A percentile compares a stretch with the other conserved stretches of the same genome.
phyloP scores from a whole-genome alignment of 2,113 vertebrate species.

The Cairina moschata region DNA sequence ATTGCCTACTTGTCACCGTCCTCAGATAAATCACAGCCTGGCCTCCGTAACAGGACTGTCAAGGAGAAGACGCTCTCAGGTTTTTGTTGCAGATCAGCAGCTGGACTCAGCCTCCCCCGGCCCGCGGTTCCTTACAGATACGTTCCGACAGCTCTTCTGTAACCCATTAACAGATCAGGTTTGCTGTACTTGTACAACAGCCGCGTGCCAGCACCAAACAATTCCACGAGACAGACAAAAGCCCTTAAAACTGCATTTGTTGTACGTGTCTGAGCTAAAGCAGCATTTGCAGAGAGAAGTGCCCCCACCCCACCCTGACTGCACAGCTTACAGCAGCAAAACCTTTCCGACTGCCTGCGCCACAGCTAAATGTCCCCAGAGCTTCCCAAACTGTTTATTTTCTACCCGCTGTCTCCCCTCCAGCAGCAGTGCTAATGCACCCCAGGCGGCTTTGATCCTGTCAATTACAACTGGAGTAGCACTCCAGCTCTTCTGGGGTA shows the following conservation, averaged over 20 bases:
- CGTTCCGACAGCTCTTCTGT: conserved; percentile 12
- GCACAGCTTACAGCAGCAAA: conserved; percentile 47
- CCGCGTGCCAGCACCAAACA: conserved; percentile 19
- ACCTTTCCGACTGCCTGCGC: conserved; percentile 30
- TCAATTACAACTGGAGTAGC: conserved; percentile 62
- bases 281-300: not conserved
- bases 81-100: conserved; percentile 55
- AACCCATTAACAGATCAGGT: conserved; percentile 60
- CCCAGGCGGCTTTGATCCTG: conserved; percentile 66
- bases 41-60: conserved; percentile 52
- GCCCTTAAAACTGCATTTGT: conserved; percentile 25
- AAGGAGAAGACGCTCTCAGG: conserved; percentile 58
- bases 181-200: conserved; percentile 52
- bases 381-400: conserved; percentile 55
- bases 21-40: conserved; percentile 45
- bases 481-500: conserved; percentile 54
- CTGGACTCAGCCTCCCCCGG: not conserved
- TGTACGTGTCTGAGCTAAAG: not conserved
- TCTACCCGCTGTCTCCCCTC: conserved; percentile 47
- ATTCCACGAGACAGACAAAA: conserved; percentile 61
- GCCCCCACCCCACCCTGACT: conserved; percentile 2
- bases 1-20: conserved; percentile 52
- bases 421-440: conserved; percentile 57
- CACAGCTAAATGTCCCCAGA: conserved; percentile 26
- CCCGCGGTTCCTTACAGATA: not conserved